These are phyloP conservation scores for Phorcus lineatus DNA, from an alignment of 2,888 invertebrate species.

Conservation along the genomic window DNA sequence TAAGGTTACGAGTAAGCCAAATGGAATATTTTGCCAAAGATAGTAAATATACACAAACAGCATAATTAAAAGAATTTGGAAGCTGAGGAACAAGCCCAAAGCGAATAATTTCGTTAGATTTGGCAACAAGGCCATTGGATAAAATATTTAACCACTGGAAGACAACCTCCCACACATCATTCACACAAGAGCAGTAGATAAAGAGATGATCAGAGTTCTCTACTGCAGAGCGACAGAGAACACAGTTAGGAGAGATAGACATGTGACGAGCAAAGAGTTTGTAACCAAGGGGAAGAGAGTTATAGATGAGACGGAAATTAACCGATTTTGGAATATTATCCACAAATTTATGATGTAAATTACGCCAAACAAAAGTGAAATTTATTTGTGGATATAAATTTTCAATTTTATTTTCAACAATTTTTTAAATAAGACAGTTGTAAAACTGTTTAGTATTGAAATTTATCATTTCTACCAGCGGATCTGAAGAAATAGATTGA, in stretches of 20 bases:
- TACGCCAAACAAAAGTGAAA: neutral
- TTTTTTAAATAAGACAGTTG: neutral
- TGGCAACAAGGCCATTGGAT: neutral
- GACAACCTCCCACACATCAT: neutral
- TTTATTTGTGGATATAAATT: neutral
- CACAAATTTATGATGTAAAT: slow-evolving; percentile 4
- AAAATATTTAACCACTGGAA: neutral
- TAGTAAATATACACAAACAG: neutral
- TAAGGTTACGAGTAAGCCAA: neutral
- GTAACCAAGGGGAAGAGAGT: neutral
- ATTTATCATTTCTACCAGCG: neutral
- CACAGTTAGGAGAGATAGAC: neutral
- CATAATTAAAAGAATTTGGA: neutral
- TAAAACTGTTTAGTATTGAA: neutral
- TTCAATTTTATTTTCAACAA: slow-evolving; percentile 9
- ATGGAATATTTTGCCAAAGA: neutral
- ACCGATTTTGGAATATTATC: slow-evolving; percentile 12
- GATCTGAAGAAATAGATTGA: neutral
- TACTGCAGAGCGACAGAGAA: neutral
- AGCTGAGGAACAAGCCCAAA: neutral
- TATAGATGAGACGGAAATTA: neutral
- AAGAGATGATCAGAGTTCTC: slow-evolving; percentile 11
- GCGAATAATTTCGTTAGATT: neutral
- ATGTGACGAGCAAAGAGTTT: neutral
- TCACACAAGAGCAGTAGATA: neutral